These are phyloP conservation scores for Drosophila fuyamai DNA, from an alignment of 1,140 invertebrate genomes.

Conservation along the genomic window DNA sequence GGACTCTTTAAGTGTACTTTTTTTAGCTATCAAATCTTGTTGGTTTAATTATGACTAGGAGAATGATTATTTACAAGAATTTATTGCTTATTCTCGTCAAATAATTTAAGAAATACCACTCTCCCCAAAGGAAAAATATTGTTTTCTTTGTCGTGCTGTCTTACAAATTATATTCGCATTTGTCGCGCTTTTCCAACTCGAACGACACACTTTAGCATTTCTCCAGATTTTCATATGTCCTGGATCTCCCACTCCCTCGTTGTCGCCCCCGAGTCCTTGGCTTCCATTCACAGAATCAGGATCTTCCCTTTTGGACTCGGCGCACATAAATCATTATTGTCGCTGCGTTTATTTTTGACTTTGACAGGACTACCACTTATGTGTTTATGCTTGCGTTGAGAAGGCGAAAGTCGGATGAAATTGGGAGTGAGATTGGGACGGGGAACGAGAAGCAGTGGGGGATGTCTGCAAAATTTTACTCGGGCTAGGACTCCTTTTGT, in stretches of 20 bases:
- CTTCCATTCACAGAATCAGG: slow-evolving; percentile 27
- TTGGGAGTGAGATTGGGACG: neutral
- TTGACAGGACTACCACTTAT: slow-evolving; percentile 71
- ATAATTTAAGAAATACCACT: slow-evolving; percentile 29
- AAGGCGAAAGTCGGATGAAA: slow-evolving; percentile 2
- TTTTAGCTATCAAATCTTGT: neutral
- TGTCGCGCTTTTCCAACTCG: slow-evolving; percentile 65
- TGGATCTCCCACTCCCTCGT: neutral
- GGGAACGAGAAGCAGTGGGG: neutral
- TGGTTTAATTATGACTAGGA: slow-evolving; percentile 10
- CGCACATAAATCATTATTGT: slow-evolving; percentile 73
- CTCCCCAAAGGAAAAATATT: neutral
- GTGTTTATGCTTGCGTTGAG: slow-evolving; percentile 13
- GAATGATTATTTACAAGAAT: slow-evolving; percentile 29
- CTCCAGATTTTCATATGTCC: slow-evolving; percentile 55
- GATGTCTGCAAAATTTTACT: slow-evolving; percentile 1
- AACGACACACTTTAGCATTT: slow-evolving; percentile 50
- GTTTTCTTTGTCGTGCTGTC: slow-evolving; percentile 8
- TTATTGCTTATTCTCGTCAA: slow-evolving; percentile 28
- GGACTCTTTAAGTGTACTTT: neutral
- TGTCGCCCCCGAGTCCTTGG: slow-evolving; percentile 5
- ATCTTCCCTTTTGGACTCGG: slow-evolving; percentile 43
- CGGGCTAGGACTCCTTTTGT: neutral
- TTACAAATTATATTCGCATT: slow-evolving; percentile 63
- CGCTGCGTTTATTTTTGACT: slow-evolving; percentile 74